phyloP scores from a whole-genome alignment of 2,797 vertebrate genomes.

The Gymnothorax reevesii region DNA sequence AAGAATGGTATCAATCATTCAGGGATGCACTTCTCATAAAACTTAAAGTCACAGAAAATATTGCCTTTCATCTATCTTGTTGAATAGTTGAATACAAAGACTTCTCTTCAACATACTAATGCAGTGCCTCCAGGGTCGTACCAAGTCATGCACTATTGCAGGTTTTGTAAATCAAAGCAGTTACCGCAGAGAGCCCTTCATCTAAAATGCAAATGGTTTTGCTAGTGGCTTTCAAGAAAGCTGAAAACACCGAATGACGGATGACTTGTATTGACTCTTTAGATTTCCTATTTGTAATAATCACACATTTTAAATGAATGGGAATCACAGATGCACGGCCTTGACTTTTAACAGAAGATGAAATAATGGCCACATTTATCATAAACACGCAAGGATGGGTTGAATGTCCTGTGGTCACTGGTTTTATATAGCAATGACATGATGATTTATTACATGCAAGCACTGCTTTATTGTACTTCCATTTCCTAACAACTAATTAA shows the following conservation, averaged over 20 bases:
- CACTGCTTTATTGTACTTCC: not conserved
- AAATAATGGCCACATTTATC: not conserved
- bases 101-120: not conserved
- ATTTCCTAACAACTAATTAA: not conserved
- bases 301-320: not conserved
- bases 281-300: not conserved
- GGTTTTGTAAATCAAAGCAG: conserved; percentile 11
- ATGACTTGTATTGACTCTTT: not conserved
- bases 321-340: not conserved
- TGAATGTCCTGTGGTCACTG: not conserved
- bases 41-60: conserved; percentile 4
- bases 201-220: conserved; percentile 15
- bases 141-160: not conserved
- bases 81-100: not conserved
- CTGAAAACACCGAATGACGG: not conserved
- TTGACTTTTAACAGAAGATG: not conserved
- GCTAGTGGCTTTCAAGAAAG: not conserved
- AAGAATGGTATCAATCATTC: not conserved
- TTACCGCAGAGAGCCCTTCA: not conserved
- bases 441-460: not conserved
- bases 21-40: not conserved
- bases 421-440: not conserved
- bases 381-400: not conserved
- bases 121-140: not conserved
- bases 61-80: not conserved